Evolutionary conservation across 2,888 invertebrate genomes (phyloP), one percentile per base, ranked within the genome.

Genomic region (Carcina quercana): DNA sequence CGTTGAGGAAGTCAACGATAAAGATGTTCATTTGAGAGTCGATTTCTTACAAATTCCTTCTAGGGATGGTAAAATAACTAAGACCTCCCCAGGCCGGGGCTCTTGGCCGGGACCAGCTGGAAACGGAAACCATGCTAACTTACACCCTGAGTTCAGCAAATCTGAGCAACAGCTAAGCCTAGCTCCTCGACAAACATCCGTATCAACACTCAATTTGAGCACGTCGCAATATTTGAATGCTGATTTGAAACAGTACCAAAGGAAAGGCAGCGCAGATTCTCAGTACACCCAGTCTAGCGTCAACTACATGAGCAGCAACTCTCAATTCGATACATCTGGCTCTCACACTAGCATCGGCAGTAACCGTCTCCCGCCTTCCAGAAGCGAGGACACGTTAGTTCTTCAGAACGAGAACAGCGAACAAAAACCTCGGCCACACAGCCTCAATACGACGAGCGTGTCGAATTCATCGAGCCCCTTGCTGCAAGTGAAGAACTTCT

Each of bases 101-200:
- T 93, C 93, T 2, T 95, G 94, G 94, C 94, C 94, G 0, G 94
- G 94, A 0, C 94, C 94, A 0, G 91, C 90, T 25, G 87, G 86
- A 1, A 84, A 86, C 28, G 70, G 86, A 25, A 66, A 84, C 47
- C 67, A 85, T 43, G 60, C 80, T 3, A 86, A 82, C 47, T 58
- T 88, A 28, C 86, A 86, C 33, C 87, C 89, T 2, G 94, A 94
- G 52, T 90, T 94, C 52, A 94, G 94, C 44, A 93, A 94, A 62
- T 94, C 94, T 15, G 94, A 94, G 52, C 94, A 94, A 56, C 91
- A 91, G 41, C 56, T 92, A 3, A 86, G 87, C 46, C 61, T 80
- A 10, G 71, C 74, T 2, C 84, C 86, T 11, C 79, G 86, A 25
- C 86, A 86, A 42, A 74, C 83, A 1, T 85, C 84, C 0, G 63